Evolutionary conservation across 2,113 vertebrate genomes (phyloP).

Genomic region (Loxodonta africana): DNA sequence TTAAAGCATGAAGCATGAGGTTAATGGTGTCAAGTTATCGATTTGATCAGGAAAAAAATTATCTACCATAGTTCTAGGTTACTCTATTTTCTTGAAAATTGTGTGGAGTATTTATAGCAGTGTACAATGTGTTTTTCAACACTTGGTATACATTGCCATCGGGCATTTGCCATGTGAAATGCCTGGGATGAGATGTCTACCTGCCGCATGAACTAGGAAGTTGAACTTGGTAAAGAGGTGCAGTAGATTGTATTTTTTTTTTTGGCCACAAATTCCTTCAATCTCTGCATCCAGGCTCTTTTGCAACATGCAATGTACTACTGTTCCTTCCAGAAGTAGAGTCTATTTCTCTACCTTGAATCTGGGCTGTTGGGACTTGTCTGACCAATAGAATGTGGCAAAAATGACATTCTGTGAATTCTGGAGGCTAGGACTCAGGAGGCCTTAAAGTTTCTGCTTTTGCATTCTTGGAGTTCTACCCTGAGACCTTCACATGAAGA

Average conservation of each 20-base stretch:
- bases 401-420: constrained; percentile 17
- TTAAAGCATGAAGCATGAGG: not conserved
- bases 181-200: not conserved
- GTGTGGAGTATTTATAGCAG: not conserved
- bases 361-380: not conserved
- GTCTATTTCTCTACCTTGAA: constrained; percentile 21
- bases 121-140: not conserved
- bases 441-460: not conserved
- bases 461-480: not conserved
- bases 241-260: not conserved
- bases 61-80: not conserved
- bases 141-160: not conserved
- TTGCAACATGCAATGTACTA: not conserved
- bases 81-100: constrained; percentile 17
- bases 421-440: not conserved
- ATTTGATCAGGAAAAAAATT: constrained; percentile 10
- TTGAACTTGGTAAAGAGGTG: not conserved
- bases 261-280: not conserved
- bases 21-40: not conserved
- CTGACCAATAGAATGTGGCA: not conserved
- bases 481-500: not conserved
- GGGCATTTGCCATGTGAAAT: not conserved
- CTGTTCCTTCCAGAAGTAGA: not conserved
- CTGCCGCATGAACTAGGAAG: not conserved
- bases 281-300: not conserved